phyloP scores from a whole-genome alignment of 2,113 vertebrate species.

The Danio rerio region GRCz12tu NC_133200.1:7559501-7560000 shows the following conservation, averaged over 20 bases:
- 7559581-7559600: background rate
- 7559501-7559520: too few relatives aligned
- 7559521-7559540: too few relatives aligned
- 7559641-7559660: background rate
- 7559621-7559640: background rate
- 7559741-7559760: conserved; percentile 8
- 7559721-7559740: conserved; percentile 3
- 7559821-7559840: conserved; percentile 11
- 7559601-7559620: background rate
- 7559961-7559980: conserved; percentile 36
- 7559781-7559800: conserved; percentile 30
- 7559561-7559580: background rate
- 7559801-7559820: conserved; percentile 26
- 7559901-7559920: background rate
- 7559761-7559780: conserved; percentile 20
- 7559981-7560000: background rate
- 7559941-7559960: conserved; percentile 22
- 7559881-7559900: background rate
- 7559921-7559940: conserved; percentile 10
- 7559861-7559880: background rate
- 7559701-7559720: background rate
- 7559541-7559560: too few relatives aligned
- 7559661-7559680: background rate
- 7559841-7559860: conserved; percentile 29
- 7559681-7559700: background rate